Conservation (phyloP, 2,797 vertebrate species). For the Monodelphis domestica region DNA sequence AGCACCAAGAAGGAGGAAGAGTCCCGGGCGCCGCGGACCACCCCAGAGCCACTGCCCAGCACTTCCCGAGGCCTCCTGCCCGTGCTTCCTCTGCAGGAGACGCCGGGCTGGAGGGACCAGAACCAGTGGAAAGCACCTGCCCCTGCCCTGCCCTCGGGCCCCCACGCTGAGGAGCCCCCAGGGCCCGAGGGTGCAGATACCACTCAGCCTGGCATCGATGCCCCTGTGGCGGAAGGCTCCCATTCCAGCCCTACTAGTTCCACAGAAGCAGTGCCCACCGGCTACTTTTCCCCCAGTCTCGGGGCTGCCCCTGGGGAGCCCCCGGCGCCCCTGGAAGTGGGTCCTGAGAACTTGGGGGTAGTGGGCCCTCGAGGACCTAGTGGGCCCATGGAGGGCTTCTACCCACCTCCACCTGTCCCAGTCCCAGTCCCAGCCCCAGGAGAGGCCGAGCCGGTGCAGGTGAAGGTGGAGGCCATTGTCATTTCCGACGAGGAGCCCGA, state of each 20-base stretch:
- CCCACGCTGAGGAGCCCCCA: conserved; percentile 60
- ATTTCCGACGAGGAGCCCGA: conserved; percentile 95
- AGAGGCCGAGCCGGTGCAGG: conserved; percentile 80
- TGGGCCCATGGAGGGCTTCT: conserved; percentile 57
- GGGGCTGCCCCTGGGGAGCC: conserved; percentile 58
- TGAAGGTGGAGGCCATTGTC: conserved; percentile 95
- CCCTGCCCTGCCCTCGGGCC: conserved; percentile 13
- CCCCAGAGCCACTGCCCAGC: conserved; percentile 67
- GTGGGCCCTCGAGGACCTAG: conserved; percentile 65
- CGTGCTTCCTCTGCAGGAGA: conserved; percentile 57
- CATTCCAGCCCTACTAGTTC: conserved; percentile 93
- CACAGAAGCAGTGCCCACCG: conserved; percentile 85
- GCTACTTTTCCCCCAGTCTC: conserved; percentile 78
- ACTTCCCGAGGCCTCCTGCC: conserved; percentile 71
- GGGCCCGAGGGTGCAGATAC: conserved; percentile 89
- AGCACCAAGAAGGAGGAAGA: conserved; percentile 93
- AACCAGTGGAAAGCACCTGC: conserved; percentile 79
- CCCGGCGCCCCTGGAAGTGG: conserved; percentile 66
- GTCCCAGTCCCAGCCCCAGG: conserved; percentile 51
- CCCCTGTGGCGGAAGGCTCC: conserved; percentile 75
- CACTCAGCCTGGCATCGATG: conserved; percentile 94
- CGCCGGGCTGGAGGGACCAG: conserved; percentile 78
- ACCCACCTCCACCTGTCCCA: conserved; percentile 33
- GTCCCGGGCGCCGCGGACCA: conserved; percentile 28
- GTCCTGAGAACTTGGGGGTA: conserved; percentile 67